These are phyloP conservation scores for Luperina testacea DNA, from an alignment of 2,888 invertebrate species.

Conservation along the genomic window DNA sequence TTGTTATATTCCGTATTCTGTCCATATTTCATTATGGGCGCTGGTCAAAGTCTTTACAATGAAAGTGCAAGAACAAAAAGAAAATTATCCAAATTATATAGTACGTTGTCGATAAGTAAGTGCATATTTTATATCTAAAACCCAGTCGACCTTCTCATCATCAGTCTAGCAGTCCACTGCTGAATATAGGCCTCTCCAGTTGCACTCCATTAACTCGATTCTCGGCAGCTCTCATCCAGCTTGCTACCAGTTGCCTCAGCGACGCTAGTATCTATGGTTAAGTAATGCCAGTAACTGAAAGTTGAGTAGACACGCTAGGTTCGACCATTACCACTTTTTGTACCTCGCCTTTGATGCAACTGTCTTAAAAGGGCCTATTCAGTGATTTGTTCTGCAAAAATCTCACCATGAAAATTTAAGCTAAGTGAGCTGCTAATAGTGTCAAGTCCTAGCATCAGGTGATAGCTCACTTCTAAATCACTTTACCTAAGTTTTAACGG, in stretches of 20 bases:
- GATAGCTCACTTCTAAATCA: background rate
- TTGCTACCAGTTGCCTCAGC: background rate
- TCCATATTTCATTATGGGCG: conserved; percentile 16
- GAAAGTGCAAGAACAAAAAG: conserved; percentile 14
- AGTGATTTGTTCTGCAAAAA: too few relatives aligned
- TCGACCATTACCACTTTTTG: background rate
- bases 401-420: background rate
- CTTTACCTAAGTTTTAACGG: too few relatives aligned
- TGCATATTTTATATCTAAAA: background rate
- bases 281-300: background rate
- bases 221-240: background rate
- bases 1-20: conserved; percentile 10
- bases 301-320: background rate
- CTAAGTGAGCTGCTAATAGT: background rate
- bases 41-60: conserved; percentile 44
- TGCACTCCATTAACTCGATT: background rate
- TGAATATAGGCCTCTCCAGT: background rate
- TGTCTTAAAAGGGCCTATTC: background rate
- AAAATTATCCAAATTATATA: conserved; percentile 30
- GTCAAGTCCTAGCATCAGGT: background rate
- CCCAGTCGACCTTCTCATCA: background rate
- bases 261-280: background rate
- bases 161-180: background rate
- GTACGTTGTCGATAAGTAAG: conserved; percentile 35
- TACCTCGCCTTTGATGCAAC: background rate